These are phyloP conservation scores for Cromileptes altivelis DNA, from an alignment of 2,113 vertebrate genomes.

Conservation along the genomic window DNA sequence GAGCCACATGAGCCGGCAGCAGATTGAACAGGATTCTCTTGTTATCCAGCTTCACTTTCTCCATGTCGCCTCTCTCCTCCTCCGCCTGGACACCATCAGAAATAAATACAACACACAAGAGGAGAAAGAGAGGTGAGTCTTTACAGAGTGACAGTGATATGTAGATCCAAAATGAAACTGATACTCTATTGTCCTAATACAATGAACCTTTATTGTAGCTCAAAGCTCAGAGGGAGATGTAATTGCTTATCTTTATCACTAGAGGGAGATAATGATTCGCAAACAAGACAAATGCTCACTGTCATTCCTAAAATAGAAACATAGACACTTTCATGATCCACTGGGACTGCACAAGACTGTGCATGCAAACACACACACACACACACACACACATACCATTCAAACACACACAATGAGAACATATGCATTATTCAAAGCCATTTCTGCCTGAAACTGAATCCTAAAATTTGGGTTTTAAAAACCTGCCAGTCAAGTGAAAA, in stretches of 20 bases:
- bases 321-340: slow-evolving; percentile 14
- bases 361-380: slow-evolving; percentile 22
- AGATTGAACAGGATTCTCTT: slow-evolving; percentile 99
- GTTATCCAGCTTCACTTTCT: slow-evolving; percentile 97
- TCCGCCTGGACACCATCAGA: slow-evolving; percentile 87
- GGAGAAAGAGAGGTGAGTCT: background rate
- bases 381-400: background rate
- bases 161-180: background rate
- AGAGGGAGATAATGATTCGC: slow-evolving; percentile 76
- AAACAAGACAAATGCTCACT: slow-evolving; percentile 37
- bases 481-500: background rate
- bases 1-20: slow-evolving; percentile 96
- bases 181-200: background rate
- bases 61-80: slow-evolving; percentile 97
- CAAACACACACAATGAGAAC: slow-evolving; percentile 6
- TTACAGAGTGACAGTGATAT: background rate
- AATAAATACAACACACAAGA: slow-evolving; percentile 22
- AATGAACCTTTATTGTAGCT: background rate
- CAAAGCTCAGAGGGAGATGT: slow-evolving; percentile 37
- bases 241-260: slow-evolving; percentile 69
- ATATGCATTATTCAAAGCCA: background rate
- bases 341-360: slow-evolving; percentile 14
- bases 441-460: background rate
- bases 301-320: slow-evolving; percentile 64
- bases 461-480: background rate